Conservation (phyloP, 1,140 invertebrate species). For the Achatina immaculata region DNA sequence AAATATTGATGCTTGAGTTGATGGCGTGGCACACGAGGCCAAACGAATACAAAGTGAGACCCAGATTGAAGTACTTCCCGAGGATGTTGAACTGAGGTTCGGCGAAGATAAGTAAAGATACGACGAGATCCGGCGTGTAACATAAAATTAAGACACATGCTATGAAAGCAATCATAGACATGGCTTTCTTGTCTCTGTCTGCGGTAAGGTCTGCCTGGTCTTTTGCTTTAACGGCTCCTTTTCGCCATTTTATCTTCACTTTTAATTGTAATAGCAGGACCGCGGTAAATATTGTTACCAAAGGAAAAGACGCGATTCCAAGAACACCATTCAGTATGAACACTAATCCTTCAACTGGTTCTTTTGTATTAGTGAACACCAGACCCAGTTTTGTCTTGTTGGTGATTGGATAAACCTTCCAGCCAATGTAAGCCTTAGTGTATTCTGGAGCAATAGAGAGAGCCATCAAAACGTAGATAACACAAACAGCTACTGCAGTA, state of each 20-base stretch:
- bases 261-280: background rate
- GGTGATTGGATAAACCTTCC: background rate
- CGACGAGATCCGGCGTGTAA: slow-evolving; percentile 1
- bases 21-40: background rate
- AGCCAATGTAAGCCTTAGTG: background rate
- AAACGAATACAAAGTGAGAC: background rate
- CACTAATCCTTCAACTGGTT: background rate
- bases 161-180: background rate
- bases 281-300: background rate
- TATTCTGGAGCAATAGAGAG: background rate
- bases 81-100: background rate
- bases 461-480: slow-evolving; percentile 8
- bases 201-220: background rate
- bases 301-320: background rate
- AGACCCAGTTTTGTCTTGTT: slow-evolving; percentile 1
- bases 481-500: background rate
- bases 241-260: slow-evolving; percentile 4
- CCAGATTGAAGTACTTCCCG: background rate
- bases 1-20: slow-evolving; percentile 11
- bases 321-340: background rate
- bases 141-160: background rate
- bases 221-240: background rate
- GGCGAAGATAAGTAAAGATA: background rate
- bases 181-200: background rate
- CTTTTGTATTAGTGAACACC: background rate